Evolutionary conservation across 2,888 invertebrate species (phyloP), one percentile per base, ranked within the genome.

Genomic region (Drosophila anomalata): DNA sequence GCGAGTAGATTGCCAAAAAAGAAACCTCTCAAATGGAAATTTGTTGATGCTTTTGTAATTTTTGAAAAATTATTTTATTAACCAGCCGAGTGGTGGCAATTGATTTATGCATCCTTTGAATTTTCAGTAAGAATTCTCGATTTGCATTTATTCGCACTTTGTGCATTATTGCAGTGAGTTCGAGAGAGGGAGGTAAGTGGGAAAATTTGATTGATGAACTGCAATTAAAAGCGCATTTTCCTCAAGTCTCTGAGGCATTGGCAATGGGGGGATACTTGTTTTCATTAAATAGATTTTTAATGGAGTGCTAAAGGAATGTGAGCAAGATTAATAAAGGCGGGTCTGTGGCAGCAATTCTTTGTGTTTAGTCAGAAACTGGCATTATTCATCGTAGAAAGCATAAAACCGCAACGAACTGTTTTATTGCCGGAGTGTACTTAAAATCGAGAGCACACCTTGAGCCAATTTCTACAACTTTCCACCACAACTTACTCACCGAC

Each of bases 211-310:
- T 90, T 89, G 86, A 89, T 84, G 84, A 69, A 67, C 73, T 56
- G 75, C 88, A 89, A 90, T 89, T 89, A 88, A 87, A 89, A 89
- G 75, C 77, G 70, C 79, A 86, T 80, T 85, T 76, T 65, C 68
- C 61, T 61, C 73, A 68, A 73, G 75, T 54, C 59, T 12, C 62
- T 57, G 54, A 82, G 72, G 68, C 53, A 17, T 39, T 54, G 62
- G 46, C 42, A 62, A 8, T 9, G 14, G 48, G 46, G 39, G 39
- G 66, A 60, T 31, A 39, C 55, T 46, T 54, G 46, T 24, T 31
- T 33, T 58, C 61, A 72, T 80, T 80, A 85, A 81, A 85, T 78
- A 79, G 55, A 84, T 79, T 87, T 86, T 85, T 75, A 87, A 87
- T 82, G 78, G 86, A 57, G 68, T 87, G 85, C 53, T 39, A 87